Percentiles rank a stretch among this genome's conserved stretches.
Evolutionary conservation across 2,113 vertebrate species (phyloP).

Genomic region (Mormyrus lacerda): DNA sequence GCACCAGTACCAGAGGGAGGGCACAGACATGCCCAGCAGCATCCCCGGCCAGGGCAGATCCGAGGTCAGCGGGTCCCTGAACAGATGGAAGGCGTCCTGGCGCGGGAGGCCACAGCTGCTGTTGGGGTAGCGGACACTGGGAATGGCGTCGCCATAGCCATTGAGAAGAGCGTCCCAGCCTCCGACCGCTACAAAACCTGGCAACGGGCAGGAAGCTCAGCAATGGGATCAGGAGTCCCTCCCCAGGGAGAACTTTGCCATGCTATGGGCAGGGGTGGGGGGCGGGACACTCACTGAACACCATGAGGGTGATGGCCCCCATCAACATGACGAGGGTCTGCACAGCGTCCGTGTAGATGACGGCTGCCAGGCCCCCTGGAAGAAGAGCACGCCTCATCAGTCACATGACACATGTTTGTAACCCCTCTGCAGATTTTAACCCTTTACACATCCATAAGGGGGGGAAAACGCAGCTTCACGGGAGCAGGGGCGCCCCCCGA

Average conservation of each 20-base stretch:
- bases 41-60: conserved; percentile 94
- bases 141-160: conserved; percentile 71
- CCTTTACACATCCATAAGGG: not conserved
- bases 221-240: not conserved
- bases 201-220: conserved; percentile 3
- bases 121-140: conserved; percentile 66
- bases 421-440: not conserved
- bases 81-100: conserved; percentile 83
- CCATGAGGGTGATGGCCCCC: conserved; percentile 79
- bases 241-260: not conserved
- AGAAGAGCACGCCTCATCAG: conserved; percentile 59
- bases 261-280: not conserved
- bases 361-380: conserved; percentile 87
- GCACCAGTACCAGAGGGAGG: conserved; percentile 97
- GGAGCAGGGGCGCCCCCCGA: not conserved
- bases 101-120: conserved; percentile 83
- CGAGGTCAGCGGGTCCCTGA: conserved; percentile 79
- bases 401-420: not conserved
- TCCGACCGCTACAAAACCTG: conserved; percentile 79
- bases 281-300: conserved; percentile 67
- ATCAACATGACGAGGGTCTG: conserved; percentile 87
- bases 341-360: conserved; percentile 91
- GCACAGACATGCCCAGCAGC: conserved; percentile 86
- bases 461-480: not conserved
- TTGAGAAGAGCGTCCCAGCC: conserved; percentile 73